Evolutionary conservation across 2,797 vertebrate genomes (phyloP).

Genomic region (Amazonetta brasiliensis): DNA sequence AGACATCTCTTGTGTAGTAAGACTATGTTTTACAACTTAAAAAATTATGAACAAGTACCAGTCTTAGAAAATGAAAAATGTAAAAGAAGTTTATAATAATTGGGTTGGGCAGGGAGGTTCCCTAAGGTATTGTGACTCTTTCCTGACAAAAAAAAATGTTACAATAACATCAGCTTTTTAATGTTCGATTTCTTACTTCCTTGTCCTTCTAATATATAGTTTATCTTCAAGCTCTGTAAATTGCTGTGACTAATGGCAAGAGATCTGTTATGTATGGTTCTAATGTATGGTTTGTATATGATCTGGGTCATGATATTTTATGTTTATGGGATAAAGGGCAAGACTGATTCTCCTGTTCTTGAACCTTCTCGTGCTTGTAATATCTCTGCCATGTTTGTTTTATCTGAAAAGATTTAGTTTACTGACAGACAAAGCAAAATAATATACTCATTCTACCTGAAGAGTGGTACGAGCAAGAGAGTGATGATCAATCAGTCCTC

Average conservation of each 20-base stretch:
- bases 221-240: neutral
- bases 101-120: rapidly evolving
- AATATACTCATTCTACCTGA: neutral
- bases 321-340: neutral
- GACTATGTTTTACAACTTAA: neutral
- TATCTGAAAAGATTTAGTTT: neutral
- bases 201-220: neutral
- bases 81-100: neutral
- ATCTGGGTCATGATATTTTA: neutral
- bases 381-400: neutral
- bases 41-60: neutral
- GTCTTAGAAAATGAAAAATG: neutral
- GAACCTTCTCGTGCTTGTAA: neutral
- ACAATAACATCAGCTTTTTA: neutral
- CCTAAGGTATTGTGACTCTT: neutral
- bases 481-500: neutral
- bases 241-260: neutral
- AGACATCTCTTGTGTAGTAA: neutral
- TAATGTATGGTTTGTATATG: neutral
- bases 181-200: neutral
- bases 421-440: neutral
- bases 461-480: neutral
- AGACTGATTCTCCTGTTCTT: neutral
- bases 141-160: neutral
- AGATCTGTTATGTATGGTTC: neutral